These are phyloP conservation scores for Cerastis leucographa DNA, from an alignment of 2,888 invertebrate species.

Conservation along the genomic window DNA sequence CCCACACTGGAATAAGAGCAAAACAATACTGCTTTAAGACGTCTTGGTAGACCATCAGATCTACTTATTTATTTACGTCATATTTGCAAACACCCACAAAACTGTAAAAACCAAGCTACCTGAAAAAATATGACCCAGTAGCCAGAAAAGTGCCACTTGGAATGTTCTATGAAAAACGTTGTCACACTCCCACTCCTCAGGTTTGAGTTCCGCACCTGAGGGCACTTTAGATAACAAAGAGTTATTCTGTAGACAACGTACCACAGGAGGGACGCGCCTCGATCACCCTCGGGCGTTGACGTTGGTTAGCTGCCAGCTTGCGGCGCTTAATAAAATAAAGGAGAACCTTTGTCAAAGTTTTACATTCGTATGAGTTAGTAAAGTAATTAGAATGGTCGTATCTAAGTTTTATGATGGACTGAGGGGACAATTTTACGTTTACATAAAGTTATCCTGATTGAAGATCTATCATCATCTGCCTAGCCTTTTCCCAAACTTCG, in stretches of 20 bases:
- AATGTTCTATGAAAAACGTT: constrained; percentile 46
- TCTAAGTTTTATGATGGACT: neutral
- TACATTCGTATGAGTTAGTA: constrained; percentile 24
- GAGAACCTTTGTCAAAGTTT: constrained; percentile 10
- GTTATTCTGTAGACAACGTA: constrained; percentile 56
- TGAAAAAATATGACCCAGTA: constrained; percentile 11
- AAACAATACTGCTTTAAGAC: no score
- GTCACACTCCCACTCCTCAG: constrained; percentile 6
- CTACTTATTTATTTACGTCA: neutral
- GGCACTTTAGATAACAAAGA: constrained; percentile 66
- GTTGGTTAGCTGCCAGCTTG: constrained; percentile 44
- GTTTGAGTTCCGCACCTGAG: constrained; percentile 51
- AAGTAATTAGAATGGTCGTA: constrained; percentile 31
- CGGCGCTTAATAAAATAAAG: constrained; percentile 51
- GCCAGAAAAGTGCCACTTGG: neutral
- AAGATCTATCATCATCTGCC: no score
- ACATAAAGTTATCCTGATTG: neutral
- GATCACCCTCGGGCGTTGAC: constrained; percentile 35
- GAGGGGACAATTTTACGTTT: neutral
- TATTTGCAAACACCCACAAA: neutral
- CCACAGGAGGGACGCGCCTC: constrained; percentile 9
- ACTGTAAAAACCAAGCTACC: neutral
- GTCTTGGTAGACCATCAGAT: no score
- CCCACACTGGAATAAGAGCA: no score
- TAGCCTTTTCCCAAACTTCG: no score